Conservation (phyloP, 2,113 vertebrate genomes). For the Macquaria australasica region DNA sequence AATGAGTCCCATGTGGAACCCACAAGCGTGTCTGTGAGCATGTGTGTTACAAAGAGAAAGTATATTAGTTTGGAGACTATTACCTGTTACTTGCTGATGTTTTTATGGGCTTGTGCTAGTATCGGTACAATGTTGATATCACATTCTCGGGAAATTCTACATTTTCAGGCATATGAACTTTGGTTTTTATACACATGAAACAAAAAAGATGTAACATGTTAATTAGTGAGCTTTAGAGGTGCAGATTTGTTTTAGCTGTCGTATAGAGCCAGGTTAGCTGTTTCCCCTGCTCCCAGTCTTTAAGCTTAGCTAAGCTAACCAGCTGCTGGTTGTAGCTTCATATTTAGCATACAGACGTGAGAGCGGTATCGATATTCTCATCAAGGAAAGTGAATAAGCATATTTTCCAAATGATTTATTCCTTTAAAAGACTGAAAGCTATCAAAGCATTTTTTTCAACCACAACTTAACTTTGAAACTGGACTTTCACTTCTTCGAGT, state of each 20-base stretch:
- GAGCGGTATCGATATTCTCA: no score
- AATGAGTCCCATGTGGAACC: constrained; percentile 60
- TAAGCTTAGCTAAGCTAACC: no score
- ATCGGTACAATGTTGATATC: background rate
- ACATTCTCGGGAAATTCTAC: background rate
- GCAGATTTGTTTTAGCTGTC: no score
- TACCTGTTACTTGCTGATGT: background rate
- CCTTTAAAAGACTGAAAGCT: background rate
- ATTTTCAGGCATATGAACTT: no score
- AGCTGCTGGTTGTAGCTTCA: no score
- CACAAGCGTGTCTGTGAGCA: background rate
- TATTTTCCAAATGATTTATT: background rate
- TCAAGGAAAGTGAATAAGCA: no score
- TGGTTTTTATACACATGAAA: no score
- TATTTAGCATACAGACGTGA: no score
- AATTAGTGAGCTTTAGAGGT: no score
- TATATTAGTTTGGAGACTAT: constrained; percentile 19
- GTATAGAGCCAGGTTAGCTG: no score
- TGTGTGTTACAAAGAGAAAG: background rate
- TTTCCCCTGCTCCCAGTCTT: no score
- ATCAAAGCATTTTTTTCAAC: background rate
- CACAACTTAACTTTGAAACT: background rate
- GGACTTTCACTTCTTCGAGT: background rate
- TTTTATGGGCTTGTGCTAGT: background rate
- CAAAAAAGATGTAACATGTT: no score